Evolutionary conservation across 2,888 invertebrate genomes (phyloP), one percentile per base, ranked within the genome.

Genomic region (Ischnus inquisitorius): DNA sequence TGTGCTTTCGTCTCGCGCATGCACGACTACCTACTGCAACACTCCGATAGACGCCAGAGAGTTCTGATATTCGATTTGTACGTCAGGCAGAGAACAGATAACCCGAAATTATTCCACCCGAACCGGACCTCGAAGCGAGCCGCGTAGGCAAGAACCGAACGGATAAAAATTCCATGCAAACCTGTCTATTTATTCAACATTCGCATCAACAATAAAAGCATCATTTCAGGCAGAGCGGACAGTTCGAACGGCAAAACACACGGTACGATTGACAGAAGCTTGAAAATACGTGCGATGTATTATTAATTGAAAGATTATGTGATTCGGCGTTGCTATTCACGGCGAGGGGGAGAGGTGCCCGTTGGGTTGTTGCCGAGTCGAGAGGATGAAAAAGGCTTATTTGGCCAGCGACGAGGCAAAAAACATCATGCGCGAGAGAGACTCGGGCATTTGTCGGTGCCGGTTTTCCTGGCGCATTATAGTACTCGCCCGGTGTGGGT

Each of bases 381-480:
- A 34, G 65, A 65, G 72, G 72, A 82, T 71, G 76, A 82, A 84
- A 84, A 84, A 78, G 79, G 82, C 84, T 79, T 79, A 84, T 84
- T 84, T 84, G 84, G 65, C 68, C 14, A 25, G 41, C 57, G 57
- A 75, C 43, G 65, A 22, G 67, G 60, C 69, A 82, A 83, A 84
- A 82, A 74, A 79, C 76, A 77, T 39, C 67, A 48, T 16, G 65
- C 43, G 57, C 25, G 67, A 65, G 79, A 54, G 65, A 51, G 60
- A 41, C 12, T 14, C 74, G 16, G 71, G 78, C 65, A 82, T 81
- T 34, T 84, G 84, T 82, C 81, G 69, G 57, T 67, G 71, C 41
- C 69, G 62, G 78, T 84, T 81, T 79, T 60, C 76, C 65, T 75
- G 79, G 81, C 57, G 81, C 81, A 84, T 84, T 81, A 84, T 84